These are phyloP conservation scores for Prinia subflava DNA, from an alignment of 2,113 vertebrate genomes.

Conservation along the genomic window DNA sequence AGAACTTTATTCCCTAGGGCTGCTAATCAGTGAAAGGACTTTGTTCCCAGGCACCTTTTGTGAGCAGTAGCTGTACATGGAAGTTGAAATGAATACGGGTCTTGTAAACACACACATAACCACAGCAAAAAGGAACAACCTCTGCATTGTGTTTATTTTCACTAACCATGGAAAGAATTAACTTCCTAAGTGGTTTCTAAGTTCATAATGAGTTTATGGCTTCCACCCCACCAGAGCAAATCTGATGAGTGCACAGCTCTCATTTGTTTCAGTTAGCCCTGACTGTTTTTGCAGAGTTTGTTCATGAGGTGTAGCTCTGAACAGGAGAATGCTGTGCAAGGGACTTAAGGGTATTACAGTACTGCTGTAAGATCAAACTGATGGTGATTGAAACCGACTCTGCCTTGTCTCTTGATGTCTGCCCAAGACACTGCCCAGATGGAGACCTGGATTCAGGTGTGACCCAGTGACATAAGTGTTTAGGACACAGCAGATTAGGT, in stretches of 20 bases:
- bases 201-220: conserved; percentile 27
- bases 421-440: background rate
- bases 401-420: background rate
- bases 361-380: background rate
- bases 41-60: conserved; percentile 43
- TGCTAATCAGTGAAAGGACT: conserved; percentile 49
- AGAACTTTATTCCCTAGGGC: conserved; percentile 44
- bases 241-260: background rate
- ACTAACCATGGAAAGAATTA: background rate
- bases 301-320: background rate
- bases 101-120: background rate
- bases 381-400: background rate
- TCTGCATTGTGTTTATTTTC: conserved; percentile 27
- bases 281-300: background rate
- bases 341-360: background rate
- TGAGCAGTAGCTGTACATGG: conserved; percentile 1
- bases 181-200: background rate
- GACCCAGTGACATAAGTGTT: background rate
- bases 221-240: background rate
- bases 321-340: background rate
- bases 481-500: background rate
- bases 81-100: conserved; percentile 27
- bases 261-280: background rate
- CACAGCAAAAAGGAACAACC: conserved; percentile 22
- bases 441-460: conserved; percentile 25